Base-by-base conservation (phyloP, 2,888 invertebrate genomes). In the Agonopterix arenella region DNA sequence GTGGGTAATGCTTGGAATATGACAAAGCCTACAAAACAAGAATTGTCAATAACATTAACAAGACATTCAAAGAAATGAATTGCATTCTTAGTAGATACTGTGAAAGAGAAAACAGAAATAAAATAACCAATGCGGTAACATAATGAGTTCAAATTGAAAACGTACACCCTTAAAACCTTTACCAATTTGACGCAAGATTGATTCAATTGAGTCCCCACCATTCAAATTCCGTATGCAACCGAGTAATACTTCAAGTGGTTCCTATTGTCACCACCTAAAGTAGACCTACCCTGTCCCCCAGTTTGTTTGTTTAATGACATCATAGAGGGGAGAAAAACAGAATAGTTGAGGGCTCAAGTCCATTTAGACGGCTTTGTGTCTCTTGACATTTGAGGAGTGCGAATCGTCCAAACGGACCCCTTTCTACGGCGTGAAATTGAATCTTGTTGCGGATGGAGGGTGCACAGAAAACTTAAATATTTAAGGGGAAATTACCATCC, bases 351-450 rank as follows among this genome's bases (percentile, higher is more conserved):
- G 71, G 80, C 52, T 78, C 83, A 66, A 48, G 57, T 58, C 70
- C 62, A 56, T 63, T 60, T 82, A 80, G 83, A 58, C 68, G 68
- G n/a, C 11, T 43, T 55, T 58, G 72, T 80, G 77, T 84, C 82
- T 84, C 76, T 68, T 84, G 84, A 83, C 81, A 72, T 84, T 83
- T 80, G 80, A 84, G 78, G 70, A 77, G 76, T 70, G 76, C 71
- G 72, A 77, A 81, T 77, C 78, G 76, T 64, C 81, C 71, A 73
- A 73, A 64, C 69, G 72, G 75, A 80, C 79, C 85, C 84, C 81
- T 84, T 85, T 84, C 77, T 73, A 71, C 77, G 84, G 84, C 84
- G 86, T 86, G 82, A 88, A 88, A 89, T 89, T 89, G 88, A 89
- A 89, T 89, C 86, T 82, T 88, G 88, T 86, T 86, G 82, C 78